Evolutionary conservation across 2,888 invertebrate genomes (phyloP), one percentile per base, ranked within the genome.

Genomic region (Coremacera marginata): DNA sequence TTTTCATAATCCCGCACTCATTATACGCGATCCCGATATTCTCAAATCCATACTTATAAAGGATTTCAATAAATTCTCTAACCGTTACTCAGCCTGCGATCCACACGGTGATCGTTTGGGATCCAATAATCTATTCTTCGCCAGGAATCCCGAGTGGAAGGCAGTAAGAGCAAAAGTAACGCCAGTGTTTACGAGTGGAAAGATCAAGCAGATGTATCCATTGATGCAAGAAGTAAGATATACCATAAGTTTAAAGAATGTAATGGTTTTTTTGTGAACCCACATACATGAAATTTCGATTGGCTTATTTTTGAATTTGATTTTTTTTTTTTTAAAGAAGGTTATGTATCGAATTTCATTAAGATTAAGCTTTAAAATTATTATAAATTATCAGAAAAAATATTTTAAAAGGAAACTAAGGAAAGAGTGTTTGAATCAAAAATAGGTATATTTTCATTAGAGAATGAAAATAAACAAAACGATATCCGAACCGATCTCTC

Each of bases 101-200:
- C 84, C 86, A 0, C 84, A 87, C 34, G 63, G 80, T 0, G 91
- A 91, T 81, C 78, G 83, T 0, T 72, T 91, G 8, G 90, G 89
- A 8, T 84, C 82, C 0, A 83, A 88, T 14, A 90, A 89, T 83
- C 79, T 91, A 1, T 91, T 91, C 79, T 84, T 90, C 67, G 81
- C 90, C 0, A 89, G 87, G 19, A 89, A 89, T 84, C 88, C 89
- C 0, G 78, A 85, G 0, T 91, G 91, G 91, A 90, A 88, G 77
- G 80, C 85, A 9, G 79, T 91, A 0, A 85, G 91, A 25, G 67
- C 84, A 0, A 90, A 90, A 78, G 73, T 91, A 3, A 88, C 91
- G 0, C 90, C 91, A 0, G 86, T 90, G 1, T 91, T 90, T 79
- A 90, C 90, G 0, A 88, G 87, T 68, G 89, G 87, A 4, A 89